phyloP scores from a whole-genome alignment of 2,888 invertebrate species.

The Aporophyla nigra region DNA sequence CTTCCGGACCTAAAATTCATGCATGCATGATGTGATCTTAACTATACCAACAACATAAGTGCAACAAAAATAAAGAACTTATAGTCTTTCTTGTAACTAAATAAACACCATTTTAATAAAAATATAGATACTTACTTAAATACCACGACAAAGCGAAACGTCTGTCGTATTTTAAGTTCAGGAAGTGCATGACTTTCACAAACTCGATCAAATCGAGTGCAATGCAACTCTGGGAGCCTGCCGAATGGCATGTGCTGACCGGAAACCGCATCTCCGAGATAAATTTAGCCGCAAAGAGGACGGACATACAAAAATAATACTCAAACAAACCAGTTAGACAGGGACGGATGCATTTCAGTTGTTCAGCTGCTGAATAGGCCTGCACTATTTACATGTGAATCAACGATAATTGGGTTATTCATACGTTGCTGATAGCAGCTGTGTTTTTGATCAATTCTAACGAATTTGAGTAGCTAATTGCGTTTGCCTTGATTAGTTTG shows the following conservation, averaged over 20 bases:
- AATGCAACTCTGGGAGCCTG: conserved; percentile 73
- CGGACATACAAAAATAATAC: conserved; percentile 72
- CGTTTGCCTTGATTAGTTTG: conserved; percentile 26
- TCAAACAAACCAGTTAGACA: conserved; percentile 66
- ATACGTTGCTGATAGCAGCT: conserved; percentile 63
- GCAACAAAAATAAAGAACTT: neutral
- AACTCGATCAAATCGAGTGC: conserved; percentile 77
- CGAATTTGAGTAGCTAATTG: conserved; percentile 36
- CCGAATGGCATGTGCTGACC: conserved; percentile 78
- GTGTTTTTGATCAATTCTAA: conserved; percentile 57
- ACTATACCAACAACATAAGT: neutral
- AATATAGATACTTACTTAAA: neutral
- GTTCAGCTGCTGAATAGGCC: conserved; percentile 67
- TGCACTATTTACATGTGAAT: conserved; percentile 73
- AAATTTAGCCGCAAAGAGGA: conserved; percentile 86
- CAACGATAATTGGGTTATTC: conserved; percentile 77
- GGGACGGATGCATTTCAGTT: conserved; percentile 69
- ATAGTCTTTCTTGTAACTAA: neutral
- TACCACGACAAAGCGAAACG: conserved; percentile 8
- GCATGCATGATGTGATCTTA: neutral
- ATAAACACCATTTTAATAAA: neutral
- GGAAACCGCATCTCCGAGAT: conserved; percentile 86
- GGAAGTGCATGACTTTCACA: conserved; percentile 73
- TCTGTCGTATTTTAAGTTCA: conserved; percentile 51
- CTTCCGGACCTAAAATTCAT: conserved; percentile 19